phyloP scores from a whole-genome alignment of 2,888 invertebrate species.

The Silvanus unidentatus region DNA sequence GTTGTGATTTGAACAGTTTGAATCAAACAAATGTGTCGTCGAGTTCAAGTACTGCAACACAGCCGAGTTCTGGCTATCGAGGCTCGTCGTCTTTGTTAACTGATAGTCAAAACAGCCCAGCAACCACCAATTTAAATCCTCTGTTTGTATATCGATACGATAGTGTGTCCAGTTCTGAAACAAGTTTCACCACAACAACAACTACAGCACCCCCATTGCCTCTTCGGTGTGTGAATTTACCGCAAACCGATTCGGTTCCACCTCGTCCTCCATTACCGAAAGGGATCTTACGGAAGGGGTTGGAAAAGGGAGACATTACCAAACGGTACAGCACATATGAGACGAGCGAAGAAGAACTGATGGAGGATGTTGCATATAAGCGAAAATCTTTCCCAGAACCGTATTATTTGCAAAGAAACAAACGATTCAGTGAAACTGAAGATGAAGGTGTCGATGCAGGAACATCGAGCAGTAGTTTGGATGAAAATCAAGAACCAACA shows the following conservation, averaged over 20 bases:
- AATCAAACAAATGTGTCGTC: constrained; percentile 54
- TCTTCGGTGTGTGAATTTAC: constrained; percentile 62
- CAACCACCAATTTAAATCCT: constrained; percentile 59
- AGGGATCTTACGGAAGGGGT: constrained; percentile 54
- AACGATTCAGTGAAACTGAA: constrained; percentile 46
- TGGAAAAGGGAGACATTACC: constrained; percentile 41
- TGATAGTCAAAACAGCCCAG: constrained; percentile 63
- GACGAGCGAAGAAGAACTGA: constrained; percentile 52
- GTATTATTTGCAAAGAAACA: constrained; percentile 48
- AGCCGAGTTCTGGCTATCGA: constrained; percentile 80
- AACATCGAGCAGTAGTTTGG: constrained; percentile 53
- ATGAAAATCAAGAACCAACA: constrained; percentile 49
- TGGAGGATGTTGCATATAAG: constrained; percentile 51
- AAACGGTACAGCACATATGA: constrained; percentile 63
- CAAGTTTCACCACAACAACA: constrained; percentile 54
- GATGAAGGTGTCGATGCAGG: constrained; percentile 58
- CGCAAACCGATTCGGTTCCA: constrained; percentile 57
- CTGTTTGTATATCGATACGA: constrained; percentile 80
- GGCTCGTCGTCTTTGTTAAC: constrained; percentile 81
- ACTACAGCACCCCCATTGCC: constrained; percentile 52
- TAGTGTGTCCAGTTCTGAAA: constrained; percentile 66
- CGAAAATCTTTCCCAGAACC: constrained; percentile 73
- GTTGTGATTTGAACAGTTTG: constrained; percentile 54
- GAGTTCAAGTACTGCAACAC: constrained; percentile 67
- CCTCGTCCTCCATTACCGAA: constrained; percentile 68